phyloP scores from a whole-genome alignment of 2,888 invertebrate species.

The Polydrusus cervinus region DNA sequence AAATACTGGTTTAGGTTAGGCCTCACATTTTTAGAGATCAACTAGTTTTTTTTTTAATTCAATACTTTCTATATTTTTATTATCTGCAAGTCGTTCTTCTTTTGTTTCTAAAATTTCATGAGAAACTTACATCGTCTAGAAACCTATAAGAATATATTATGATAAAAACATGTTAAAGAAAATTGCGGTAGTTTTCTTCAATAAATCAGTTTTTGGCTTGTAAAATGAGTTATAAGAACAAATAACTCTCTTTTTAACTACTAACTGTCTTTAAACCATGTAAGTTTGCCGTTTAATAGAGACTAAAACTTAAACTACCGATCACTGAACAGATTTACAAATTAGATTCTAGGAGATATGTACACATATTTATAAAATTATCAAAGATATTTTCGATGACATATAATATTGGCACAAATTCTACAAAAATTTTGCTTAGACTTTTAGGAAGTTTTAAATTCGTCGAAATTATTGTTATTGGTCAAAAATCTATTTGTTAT shows the following conservation, averaged over 20 bases:
- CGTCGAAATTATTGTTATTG: slow-evolving; percentile 64
- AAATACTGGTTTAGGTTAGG: slow-evolving; percentile 55
- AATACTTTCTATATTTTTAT: slow-evolving; percentile 31
- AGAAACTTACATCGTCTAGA: slow-evolving; percentile 18
- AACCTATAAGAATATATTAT: background rate
- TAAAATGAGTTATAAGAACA: background rate
- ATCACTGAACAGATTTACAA: slow-evolving; percentile 56
- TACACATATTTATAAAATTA: slow-evolving; percentile 66
- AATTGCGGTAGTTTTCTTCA: too few species aligned
- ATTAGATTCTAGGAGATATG: slow-evolving; percentile 62
- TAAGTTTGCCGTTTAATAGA: slow-evolving; percentile 24
- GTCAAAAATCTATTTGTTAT: slow-evolving; percentile 57
- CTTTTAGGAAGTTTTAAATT: slow-evolving; percentile 58
- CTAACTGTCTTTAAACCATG: background rate
- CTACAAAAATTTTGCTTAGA: slow-evolving; percentile 54
- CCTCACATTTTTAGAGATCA: slow-evolving; percentile 49
- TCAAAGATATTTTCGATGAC: slow-evolving; percentile 64
- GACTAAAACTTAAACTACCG: slow-evolving; percentile 50
- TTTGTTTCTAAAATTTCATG: background rate
- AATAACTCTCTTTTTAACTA: too few species aligned
- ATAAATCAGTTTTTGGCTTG: background rate
- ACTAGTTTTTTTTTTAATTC: slow-evolving; percentile 29
- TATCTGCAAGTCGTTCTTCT: slow-evolving; percentile 36
- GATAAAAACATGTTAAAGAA: too few species aligned
- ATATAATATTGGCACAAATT: slow-evolving; percentile 65